Evolutionary conservation across 2,888 invertebrate genomes (phyloP), one percentile per base, ranked within the genome.

Genomic region (Hetaerina titia): DNA sequence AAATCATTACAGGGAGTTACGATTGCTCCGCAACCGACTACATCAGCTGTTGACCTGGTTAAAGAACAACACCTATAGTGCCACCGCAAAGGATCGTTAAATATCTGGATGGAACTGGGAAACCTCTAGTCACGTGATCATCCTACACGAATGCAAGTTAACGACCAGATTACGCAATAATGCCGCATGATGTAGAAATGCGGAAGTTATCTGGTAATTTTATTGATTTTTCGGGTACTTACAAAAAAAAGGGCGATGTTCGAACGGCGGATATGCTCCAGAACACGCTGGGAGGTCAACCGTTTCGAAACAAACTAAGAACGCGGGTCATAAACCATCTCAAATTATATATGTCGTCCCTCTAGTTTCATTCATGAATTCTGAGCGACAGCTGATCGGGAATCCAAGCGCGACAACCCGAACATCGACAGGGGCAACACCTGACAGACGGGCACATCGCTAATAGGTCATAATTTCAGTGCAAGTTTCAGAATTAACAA

Each of bases 181-280:
- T 92, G 74, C 69, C 69, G 92, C 92, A 92, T 92, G 57, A 92
- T 92, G 57, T 74, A 69, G 90, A 92, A 92, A 92, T 92, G 69
- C 92, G 69, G 69, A 92, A 92, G 92, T 92, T 92, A 69, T 74
- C 92, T 56, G 56, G 57, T 92, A 69, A 69, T 74, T 92, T 64
- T 69, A 69, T 92, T 74, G 92, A 92, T 92, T 69, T 92, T 64
- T 56, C 57, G 69, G 15, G 31, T 15, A 69, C 13, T 89, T 89
- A 31, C n/a, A 81, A 81, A 81, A 81, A 81, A 81, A 22, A 64
- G 22, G 31, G 64, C 45, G 22, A 19, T 56, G 45, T 13, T 45
- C n/a, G 57, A 92, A n/a, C 69, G n/a, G 56, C 0, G 19, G 45
- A 13, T 56, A 69, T 92, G 64, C 69, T 56, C 8, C n/a, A 11